Base-by-base conservation (phyloP, 2,888 invertebrate genomes). In the Tipula helvola region DNA sequence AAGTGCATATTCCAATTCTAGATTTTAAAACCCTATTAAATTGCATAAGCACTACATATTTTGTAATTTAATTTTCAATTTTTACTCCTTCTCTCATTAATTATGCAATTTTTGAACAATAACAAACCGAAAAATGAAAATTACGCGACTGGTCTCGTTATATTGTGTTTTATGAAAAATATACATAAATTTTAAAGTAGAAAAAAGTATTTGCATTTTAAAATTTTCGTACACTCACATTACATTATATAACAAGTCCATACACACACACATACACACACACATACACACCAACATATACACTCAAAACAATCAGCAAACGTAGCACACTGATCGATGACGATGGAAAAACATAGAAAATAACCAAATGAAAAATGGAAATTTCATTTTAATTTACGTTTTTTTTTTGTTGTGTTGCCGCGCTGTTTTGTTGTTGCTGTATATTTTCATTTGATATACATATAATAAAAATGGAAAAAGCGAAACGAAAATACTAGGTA, bases 271-370 rank as follows among this genome's bases (percentile, higher is more conserved):
- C 71, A 71, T 16, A 16, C 16, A 28, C 10, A 71, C 10, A 71
- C 12, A 71, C 71, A 71, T 16, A 16, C 16, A n/a, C n/a, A n/a
- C n/a, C n/a, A n/a, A n/a, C 71, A 71, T 16, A 52, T 52, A 16
- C 71, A 71, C 1, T 2, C 71, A 71, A 28, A 71, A 71, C 28
- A 71, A 71, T 71, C 71, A 71, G 71, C 28, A 71, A 71, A 71
- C 71, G 71, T 71, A 71, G 71, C 18, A 71, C 84, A 84, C 41
- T 84, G 84, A 84, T 84, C 84, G 84, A 84, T 84, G 84, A 84
- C 84, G 84, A 84, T 84, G 84, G 41, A 84, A 84, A 84, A 71
- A 71, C 71, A 71, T 71, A 84, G 84, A 84, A 41, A 84, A 84
- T 39, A 84, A 84, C 84, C 84, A 36, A 84, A 36, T 39, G 84